A percentile compares a stretch with the other conserved stretches of the same genome.
These are phyloP conservation scores for Drosophila malerkotliana DNA, from an alignment of 1,140 invertebrate genomes.

Conservation along the genomic window DNA sequence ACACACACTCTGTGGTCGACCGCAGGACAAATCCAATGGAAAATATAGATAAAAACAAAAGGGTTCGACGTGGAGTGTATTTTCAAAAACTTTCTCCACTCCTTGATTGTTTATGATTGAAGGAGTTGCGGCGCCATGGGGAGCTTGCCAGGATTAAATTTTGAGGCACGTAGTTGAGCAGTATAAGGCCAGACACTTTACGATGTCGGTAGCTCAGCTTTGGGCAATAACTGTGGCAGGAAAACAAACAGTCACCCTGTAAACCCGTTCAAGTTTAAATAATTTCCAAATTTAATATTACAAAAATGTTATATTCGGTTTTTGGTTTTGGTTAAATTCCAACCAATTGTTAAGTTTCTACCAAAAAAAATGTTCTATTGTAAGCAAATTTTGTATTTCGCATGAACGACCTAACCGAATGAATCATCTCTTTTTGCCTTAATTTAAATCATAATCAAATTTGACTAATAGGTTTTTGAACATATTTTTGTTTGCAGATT, in stretches of 20 bases:
- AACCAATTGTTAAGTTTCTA: conserved; percentile 7
- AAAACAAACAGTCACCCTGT: not conserved
- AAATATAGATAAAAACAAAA: conserved; percentile 22
- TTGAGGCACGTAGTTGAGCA: conserved; percentile 24
- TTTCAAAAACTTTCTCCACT: conserved; percentile 36
- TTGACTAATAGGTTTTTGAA: conserved; percentile 53
- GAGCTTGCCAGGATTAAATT: conserved; percentile 30
- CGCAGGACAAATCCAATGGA: conserved; percentile 36
- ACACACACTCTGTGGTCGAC: not conserved
- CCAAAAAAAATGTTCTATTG: not conserved
- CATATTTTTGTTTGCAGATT: conserved; percentile 37
- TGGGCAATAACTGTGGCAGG: conserved; percentile 20
- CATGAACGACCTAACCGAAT: conserved; percentile 1
- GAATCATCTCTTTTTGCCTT: not conserved
- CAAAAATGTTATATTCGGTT: conserved; percentile 17
- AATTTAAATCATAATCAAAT: conserved; percentile 55
- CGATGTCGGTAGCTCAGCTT: conserved; percentile 30
- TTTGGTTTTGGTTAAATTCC: conserved; percentile 6
- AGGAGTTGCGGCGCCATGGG: conserved; percentile 3
- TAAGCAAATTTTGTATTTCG: not conserved
- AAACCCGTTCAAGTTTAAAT: not conserved
- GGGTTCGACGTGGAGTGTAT: conserved; percentile 2
- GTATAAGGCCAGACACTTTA: conserved; percentile 37
- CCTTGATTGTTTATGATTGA: conserved; percentile 46
- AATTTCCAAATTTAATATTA: not conserved